These are phyloP conservation scores for Melanotaenia pygmaea DNA, from an alignment of 2,797 vertebrate species.

Conservation along the genomic window DNA sequence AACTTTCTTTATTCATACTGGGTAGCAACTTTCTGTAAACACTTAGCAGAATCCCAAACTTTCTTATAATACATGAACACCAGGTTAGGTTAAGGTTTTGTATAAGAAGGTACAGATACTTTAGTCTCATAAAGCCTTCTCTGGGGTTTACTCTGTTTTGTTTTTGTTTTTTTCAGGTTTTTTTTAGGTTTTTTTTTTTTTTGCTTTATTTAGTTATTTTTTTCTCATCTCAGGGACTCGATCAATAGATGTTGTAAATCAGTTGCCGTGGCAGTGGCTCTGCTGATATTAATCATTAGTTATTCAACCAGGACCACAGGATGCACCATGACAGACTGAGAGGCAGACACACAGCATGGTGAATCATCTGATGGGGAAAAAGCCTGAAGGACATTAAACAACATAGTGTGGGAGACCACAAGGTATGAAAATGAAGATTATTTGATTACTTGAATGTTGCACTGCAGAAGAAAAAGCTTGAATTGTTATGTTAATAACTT, in stretches of 20 bases:
- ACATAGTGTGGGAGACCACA: constrained; percentile 48
- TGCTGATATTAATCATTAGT: constrained; percentile 74
- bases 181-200: constrained; percentile 30
- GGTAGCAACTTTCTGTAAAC: constrained; percentile 36
- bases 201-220: constrained; percentile 38
- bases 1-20: background rate
- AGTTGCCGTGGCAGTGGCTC: constrained; percentile 39
- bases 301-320: constrained; percentile 62
- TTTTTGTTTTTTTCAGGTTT: no score
- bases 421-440: constrained; percentile 55
- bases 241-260: constrained; percentile 61
- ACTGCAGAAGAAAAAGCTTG: no score
- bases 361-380: constrained; percentile 60
- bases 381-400: constrained; percentile 45
- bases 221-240: constrained; percentile 61
- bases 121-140: constrained; percentile 44
- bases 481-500: no score
- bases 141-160: constrained; percentile 32
- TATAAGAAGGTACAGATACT: constrained; percentile 31
- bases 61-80: background rate
- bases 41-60: background rate
- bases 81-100: background rate
- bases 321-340: constrained; percentile 43
- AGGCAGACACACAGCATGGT: constrained; percentile 49
- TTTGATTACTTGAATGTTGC: no score